Conservation (phyloP, 2,888 invertebrate species). For the Drosophila rellima region DNA sequence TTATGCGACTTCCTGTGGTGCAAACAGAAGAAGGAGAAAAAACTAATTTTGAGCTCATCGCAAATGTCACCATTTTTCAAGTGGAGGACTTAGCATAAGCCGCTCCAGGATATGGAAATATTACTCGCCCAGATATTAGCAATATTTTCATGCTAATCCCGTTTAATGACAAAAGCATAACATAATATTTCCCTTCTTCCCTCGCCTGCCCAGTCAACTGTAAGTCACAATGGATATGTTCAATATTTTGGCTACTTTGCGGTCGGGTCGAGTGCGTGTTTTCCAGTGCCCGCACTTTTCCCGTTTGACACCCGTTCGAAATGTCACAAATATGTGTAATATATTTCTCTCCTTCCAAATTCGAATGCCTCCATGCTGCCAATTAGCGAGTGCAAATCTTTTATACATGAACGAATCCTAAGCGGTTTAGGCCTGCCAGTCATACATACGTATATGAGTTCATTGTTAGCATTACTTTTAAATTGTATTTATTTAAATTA, state of each 20-base stretch:
- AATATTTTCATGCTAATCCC: conserved; percentile 71
- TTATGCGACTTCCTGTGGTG: conserved; percentile 70
- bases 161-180: conserved; percentile 73
- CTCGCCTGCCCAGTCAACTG: conserved; percentile 51
- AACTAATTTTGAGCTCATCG: conserved; percentile 62
- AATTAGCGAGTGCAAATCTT: conserved; percentile 80
- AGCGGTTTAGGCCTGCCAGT: conserved; percentile 67
- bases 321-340: conserved; percentile 54
- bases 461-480: conserved; percentile 46
- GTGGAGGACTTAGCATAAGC: conserved; percentile 64
- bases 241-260: conserved; percentile 79
- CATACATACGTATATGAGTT: conserved; percentile 21
- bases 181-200: conserved; percentile 2
- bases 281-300: conserved; percentile 53
- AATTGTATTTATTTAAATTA: conserved; percentile 76
- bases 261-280: conserved; percentile 60
- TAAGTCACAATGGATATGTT: conserved; percentile 35
- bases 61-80: conserved; percentile 80
- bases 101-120: conserved; percentile 41
- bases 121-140: conserved; percentile 13
- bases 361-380: conserved; percentile 52
- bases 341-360: background rate
- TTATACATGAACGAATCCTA: conserved; percentile 69
- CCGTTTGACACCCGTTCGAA: conserved; percentile 46
- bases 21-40: conserved; percentile 19